These are phyloP conservation scores for Bombus sylvicola DNA, from an alignment of 1,140 invertebrate genomes.

Conservation along the genomic window DNA sequence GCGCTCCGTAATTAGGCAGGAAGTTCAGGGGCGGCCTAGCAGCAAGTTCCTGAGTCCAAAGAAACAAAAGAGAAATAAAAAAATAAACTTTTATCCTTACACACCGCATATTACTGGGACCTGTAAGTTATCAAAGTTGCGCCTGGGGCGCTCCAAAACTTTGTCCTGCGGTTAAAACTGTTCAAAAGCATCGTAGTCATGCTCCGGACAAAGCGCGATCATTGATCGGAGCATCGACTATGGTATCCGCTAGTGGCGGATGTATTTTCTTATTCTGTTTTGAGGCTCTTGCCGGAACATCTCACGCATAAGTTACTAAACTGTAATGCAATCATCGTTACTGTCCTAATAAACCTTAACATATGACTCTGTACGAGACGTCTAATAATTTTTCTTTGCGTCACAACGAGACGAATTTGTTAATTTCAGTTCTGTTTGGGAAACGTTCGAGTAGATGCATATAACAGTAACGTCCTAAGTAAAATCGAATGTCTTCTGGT, in stretches of 20 bases:
- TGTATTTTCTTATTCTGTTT: constrained; percentile 81
- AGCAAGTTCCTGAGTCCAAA: constrained; percentile 55
- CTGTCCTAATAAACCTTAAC: constrained; percentile 77
- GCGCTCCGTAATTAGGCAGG: constrained; percentile 55
- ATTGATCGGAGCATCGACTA: constrained; percentile 65
- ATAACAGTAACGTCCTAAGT: neutral
- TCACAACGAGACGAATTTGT: neutral
- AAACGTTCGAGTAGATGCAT: neutral
- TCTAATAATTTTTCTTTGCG: neutral
- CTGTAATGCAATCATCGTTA: constrained; percentile 79
- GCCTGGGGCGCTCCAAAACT: constrained; percentile 63
- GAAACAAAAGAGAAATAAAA: constrained; percentile 35
- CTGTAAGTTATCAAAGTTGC: constrained; percentile 62
- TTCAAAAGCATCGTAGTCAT: constrained; percentile 70
- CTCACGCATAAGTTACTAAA: constrained; percentile 76
- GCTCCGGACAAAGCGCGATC: constrained; percentile 55
- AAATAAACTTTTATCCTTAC: constrained; percentile 63
- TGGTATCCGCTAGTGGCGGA: constrained; percentile 73
- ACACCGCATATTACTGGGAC: constrained; percentile 56
- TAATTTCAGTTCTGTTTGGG: neutral
- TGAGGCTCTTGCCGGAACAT: constrained; percentile 74
- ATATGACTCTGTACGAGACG: constrained; percentile 66
- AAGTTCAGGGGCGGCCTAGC: constrained; percentile 57
- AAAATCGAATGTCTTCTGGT: neutral
- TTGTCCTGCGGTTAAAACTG: constrained; percentile 70